Evolutionary conservation across 2,888 invertebrate species (phyloP), one percentile per base, ranked within the genome.

Genomic region (Sphecodes monilicornis): DNA sequence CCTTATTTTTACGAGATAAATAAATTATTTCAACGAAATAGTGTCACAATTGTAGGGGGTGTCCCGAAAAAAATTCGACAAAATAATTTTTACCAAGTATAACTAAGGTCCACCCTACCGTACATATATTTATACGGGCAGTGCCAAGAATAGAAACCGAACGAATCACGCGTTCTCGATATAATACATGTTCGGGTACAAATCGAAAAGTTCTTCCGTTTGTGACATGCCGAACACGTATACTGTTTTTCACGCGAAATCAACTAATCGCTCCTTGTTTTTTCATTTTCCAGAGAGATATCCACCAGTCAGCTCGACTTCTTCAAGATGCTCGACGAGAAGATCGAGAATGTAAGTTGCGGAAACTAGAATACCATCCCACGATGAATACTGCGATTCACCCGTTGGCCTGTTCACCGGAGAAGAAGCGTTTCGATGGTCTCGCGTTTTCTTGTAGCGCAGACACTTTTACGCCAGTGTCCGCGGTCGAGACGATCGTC

Each of bases 261-360:
- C 66, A 66, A 87, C 64, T 77, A 60, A 87, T 46, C 64, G 11
- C 60, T 22, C 16, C 32, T 11, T 11, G 46, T 84, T 72, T 77
- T 80, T 74, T 39, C 73, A 74, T 92, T 89, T 96, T 96, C 75
- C 96, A 98, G 98, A 94, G 98, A 98, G 96, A 97, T 98, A 94
- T 98, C 98, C 85, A 96, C 97, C 87, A 98, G 98, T 94, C 98
- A 98, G 95, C 96, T 98, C 93, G 98, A 98, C 94, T 98, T 98
- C 96, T 98, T 98, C 96, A 97, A 97, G 95, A 98, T 98, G 98
- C 96, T 98, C 91, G 98, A 98, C 94, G 98, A 98, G 92, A 98
- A 98, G 96, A 98, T 98, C 93, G 98, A 98, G 95, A 97, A 97
- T 95, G 98, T 98, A 95, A 96, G 96, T 95, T 88, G 43, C 70